Evolutionary conservation across 2,888 invertebrate genomes (phyloP), one percentile per base, ranked within the genome.

Genomic region (Pristionchus maxplancki): DNA sequence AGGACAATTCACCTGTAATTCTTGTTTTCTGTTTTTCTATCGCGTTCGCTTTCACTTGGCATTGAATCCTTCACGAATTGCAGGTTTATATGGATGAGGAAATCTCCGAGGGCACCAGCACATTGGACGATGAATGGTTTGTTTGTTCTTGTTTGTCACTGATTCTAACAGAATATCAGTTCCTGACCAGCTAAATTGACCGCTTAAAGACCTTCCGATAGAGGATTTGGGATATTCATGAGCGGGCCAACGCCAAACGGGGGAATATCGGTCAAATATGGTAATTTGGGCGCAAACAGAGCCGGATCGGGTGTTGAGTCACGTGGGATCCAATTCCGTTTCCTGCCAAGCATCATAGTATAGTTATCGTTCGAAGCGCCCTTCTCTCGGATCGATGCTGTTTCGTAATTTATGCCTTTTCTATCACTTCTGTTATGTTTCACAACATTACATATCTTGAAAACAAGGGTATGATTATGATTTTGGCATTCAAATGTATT

Each of bases 111-210:
- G 67, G 89, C 34, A 89, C 87, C 40, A 91, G 90, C 40, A 90
- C 91, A 9, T 74, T 91, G 20, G 90, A 90, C 84, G 90, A 90
- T 78, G 89, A 89, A 58, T 91, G 90, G 90, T 90, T 37, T 37
- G 88, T 83, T 86, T 62, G 20, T 20, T 20, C 40, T 40, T 40
- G 20, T 9, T 40, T 48, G 37, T 81, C 37, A 15, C 28, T 3
- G 13, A 11, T 71, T 9, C 71, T 34, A 67, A 17, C 15, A 5
- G 17, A 50, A 50, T 50, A 17, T 50, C 50, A 20, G 4, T 20
- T 15, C 67, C 67, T 11, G 8, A 24, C 4, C 67, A 11, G 34
- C n/a, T 31, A 67, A 31, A 64, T n/a, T 67, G 67, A 24, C 28
- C 5, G 4, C 4, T 28, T 15, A n/a, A n/a, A n/a, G 58, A n/a